Evolutionary conservation across 2,888 invertebrate genomes (phyloP).

Genomic region (Brachylomia viminalis): DNA sequence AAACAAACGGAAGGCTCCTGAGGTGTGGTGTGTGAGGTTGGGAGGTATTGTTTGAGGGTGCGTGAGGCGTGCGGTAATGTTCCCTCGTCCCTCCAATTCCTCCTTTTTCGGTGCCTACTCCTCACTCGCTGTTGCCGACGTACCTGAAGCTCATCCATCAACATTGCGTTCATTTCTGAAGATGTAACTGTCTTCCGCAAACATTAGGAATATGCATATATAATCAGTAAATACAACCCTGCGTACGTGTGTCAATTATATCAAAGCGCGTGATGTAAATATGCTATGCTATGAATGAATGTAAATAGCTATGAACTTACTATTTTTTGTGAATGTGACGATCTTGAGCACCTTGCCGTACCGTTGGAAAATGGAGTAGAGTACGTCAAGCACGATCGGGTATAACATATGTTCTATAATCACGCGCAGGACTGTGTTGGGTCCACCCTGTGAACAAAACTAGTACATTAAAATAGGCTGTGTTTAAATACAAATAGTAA

Average conservation of each 20-base stretch:
- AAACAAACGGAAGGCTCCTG: slow-evolving; percentile 62
- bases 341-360: slow-evolving; percentile 99
- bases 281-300: no score
- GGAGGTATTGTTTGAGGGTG: slow-evolving; percentile 66
- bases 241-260: slow-evolving; percentile 37
- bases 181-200: slow-evolving; percentile 63
- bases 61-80: slow-evolving; percentile 62
- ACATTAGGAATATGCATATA: slow-evolving; percentile 64
- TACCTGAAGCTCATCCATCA: slow-evolving; percentile 65
- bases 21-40: slow-evolving; percentile 62
- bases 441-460: slow-evolving; percentile 93
- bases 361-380: slow-evolving; percentile 99
- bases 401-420: slow-evolving; percentile 99
- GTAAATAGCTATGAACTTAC: slow-evolving; percentile 93
- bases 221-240: slow-evolving; percentile 58
- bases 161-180: slow-evolving; percentile 64
- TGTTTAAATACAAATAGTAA: not conserved
- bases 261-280: slow-evolving; percentile 22
- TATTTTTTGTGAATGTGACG: slow-evolving; percentile 99
- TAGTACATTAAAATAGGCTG: slow-evolving; percentile 39
- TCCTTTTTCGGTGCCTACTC: slow-evolving; percentile 53
- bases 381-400: slow-evolving; percentile 99
- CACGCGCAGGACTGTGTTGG: slow-evolving; percentile 98
- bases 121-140: slow-evolving; percentile 44
- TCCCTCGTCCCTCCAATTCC: slow-evolving; percentile 47